phyloP scores from a whole-genome alignment of 2,113 vertebrate genomes.

The Xiphophorus couchianus region DNA sequence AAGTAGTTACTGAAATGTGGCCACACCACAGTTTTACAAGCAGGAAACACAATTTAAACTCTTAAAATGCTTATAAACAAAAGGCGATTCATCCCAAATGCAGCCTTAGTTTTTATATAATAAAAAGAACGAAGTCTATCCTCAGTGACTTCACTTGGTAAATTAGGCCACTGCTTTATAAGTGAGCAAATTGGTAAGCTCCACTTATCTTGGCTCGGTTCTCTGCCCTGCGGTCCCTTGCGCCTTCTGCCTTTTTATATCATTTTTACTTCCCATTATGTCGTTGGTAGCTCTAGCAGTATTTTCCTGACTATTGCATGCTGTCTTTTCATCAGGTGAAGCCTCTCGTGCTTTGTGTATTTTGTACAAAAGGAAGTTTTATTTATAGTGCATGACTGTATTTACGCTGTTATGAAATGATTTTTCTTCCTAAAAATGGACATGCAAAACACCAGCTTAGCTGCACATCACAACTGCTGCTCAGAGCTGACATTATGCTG shows the following conservation, averaged over 20 bases:
- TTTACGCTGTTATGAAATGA: constrained; percentile 26
- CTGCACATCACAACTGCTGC: constrained; percentile 53
- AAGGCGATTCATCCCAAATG: background rate
- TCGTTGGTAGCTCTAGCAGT: constrained; percentile 51
- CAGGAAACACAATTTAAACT: background rate
- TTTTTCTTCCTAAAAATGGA: constrained; percentile 45
- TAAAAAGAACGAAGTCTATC: constrained; percentile 19
- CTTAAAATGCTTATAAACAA: background rate
- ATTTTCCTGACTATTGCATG: constrained; percentile 49
- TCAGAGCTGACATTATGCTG: constrained; percentile 19
- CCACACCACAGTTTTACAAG: background rate
- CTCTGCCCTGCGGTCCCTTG: constrained; percentile 51
- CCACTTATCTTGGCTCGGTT: constrained; percentile 59
- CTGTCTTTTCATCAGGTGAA: constrained; percentile 67
- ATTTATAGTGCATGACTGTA: constrained; percentile 20
- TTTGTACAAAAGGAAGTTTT: background rate
- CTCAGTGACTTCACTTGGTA: constrained; percentile 38
- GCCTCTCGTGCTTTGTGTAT: constrained; percentile 16
- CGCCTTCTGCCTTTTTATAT: constrained; percentile 66
- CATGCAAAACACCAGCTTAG: constrained; percentile 28
- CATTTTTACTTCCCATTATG: constrained; percentile 61
- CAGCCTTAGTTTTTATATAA: background rate
- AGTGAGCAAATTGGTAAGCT: constrained; percentile 67
- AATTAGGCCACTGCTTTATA: constrained; percentile 65
- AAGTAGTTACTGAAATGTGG: background rate